phyloP scores from a whole-genome alignment of 2,797 vertebrate genomes.

The Phaenicophaeus curvirostris region DNA sequence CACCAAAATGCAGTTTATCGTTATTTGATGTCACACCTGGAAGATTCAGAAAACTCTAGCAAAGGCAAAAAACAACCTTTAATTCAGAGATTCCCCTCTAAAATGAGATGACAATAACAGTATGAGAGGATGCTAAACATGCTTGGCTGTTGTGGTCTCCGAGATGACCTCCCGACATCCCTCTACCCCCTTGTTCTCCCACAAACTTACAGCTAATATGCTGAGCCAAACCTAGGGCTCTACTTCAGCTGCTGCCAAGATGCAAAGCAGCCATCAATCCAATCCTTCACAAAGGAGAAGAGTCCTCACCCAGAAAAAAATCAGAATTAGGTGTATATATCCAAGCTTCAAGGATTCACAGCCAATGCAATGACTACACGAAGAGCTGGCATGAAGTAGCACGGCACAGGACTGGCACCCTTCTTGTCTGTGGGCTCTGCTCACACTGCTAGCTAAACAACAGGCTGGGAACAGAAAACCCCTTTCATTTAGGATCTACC shows the following conservation, averaged over 20 bases:
- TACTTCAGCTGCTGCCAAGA: not conserved
- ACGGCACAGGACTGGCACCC: too few relatives aligned
- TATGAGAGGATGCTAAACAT: not conserved
- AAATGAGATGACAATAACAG: not conserved
- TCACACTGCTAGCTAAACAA: not conserved
- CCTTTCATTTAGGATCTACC: not conserved
- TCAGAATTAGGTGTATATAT: not conserved
- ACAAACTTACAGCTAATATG: too few relatives aligned
- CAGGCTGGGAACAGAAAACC: accelerated
- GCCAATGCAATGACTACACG: not conserved
- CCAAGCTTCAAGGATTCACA: not conserved
- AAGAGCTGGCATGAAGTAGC: not conserved
- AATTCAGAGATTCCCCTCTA: not conserved
- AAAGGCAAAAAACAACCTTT: not conserved
- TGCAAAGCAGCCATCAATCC: not conserved
- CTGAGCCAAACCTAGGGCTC: not conserved
- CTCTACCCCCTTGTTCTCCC: not conserved
- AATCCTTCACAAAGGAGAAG: not conserved
- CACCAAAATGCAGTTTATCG: not conserved
- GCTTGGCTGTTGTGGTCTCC: not conserved
- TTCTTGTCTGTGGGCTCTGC: not conserved
- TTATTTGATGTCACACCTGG: not conserved
- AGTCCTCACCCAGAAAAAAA: not conserved
- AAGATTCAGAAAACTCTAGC: not conserved
- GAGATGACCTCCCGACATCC: not conserved